A percentile compares a stretch with the other conserved stretches of the same genome.
These are phyloP conservation scores for Lipophrys pholis DNA, from an alignment of 2,113 vertebrate species.

Conservation along the genomic window DNA sequence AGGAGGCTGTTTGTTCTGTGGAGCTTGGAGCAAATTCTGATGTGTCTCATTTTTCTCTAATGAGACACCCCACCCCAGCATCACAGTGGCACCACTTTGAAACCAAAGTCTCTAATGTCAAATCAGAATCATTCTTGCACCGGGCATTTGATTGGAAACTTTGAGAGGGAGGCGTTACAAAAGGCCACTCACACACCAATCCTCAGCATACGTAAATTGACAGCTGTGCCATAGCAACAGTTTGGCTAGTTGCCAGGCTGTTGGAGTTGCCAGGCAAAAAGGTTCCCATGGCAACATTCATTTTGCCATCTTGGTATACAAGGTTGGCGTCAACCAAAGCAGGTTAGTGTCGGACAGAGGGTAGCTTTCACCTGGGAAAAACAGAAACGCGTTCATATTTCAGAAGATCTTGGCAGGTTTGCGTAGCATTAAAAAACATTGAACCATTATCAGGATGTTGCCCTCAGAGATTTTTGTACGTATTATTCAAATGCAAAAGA, in stretches of 20 bases:
- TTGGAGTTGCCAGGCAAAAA: conserved; percentile 83
- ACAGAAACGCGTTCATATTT: conserved; percentile 50
- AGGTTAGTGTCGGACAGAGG: conserved; percentile 67
- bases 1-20: conserved; percentile 1
- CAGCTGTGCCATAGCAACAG: conserved; percentile 84
- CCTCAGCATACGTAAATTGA: conserved; percentile 68
- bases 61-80: not conserved
- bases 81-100: too few species aligned
- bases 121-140: conserved; percentile 37
- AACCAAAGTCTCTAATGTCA: conserved; percentile 11
- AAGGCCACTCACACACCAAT: conserved; percentile 68
- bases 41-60: not conserved
- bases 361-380: conserved; percentile 60
- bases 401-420: conserved; percentile 33
- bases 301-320: conserved; percentile 74
- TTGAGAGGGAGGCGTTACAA: conserved; percentile 46
- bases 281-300: conserved; percentile 85
- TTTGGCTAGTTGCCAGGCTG: conserved; percentile 84
- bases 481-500: conserved; percentile 12
- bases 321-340: conserved; percentile 68
- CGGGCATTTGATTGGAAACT: conserved; percentile 62
- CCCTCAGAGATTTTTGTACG: conserved; percentile 10
- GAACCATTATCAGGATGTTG: not conserved
- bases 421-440: conserved; percentile 5
- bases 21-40: not conserved